Evolutionary conservation across 2,113 vertebrate species (phyloP).

Genomic region (Mystacornis crossleyi): DNA sequence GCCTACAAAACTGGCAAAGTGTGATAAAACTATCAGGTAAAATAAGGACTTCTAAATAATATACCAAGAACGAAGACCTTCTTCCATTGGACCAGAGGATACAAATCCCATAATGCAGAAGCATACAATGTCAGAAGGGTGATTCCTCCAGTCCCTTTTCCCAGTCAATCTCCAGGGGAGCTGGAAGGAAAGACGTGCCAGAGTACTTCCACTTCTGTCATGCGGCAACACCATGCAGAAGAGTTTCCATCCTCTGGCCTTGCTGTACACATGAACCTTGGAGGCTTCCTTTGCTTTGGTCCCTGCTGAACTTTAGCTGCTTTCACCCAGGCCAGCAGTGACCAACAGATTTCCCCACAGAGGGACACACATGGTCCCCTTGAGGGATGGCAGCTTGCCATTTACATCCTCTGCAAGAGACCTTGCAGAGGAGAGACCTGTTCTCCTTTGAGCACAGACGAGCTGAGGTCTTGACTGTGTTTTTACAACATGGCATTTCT

Average conservation of each 20-base stretch:
- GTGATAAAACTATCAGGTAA: not conserved
- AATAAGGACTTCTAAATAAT: not conserved
- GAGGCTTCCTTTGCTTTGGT: not conserved
- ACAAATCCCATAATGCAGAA: not conserved
- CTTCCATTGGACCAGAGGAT: not conserved
- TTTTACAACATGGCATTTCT: not conserved
- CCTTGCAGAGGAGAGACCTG: too few relatives aligned
- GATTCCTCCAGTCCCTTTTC: not conserved
- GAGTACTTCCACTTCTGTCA: not conserved
- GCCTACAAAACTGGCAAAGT: not conserved
- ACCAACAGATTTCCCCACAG: not conserved
- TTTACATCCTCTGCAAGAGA: not conserved
- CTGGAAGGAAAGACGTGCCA: not conserved
- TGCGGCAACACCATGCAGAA: not conserved
- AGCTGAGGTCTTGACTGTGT: not conserved
- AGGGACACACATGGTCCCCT: rapidly evolving
- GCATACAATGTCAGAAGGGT: not conserved
- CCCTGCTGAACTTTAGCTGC: not conserved
- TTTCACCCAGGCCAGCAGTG: not conserved
- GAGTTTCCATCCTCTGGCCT: not conserved
- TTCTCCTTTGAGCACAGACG: not conserved
- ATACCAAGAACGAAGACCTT: not conserved
- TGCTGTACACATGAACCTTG: not conserved
- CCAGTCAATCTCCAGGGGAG: rapidly evolving
- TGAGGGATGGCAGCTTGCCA: not conserved